Percentiles rank a stretch among this genome's conserved stretches.
These are phyloP conservation scores for Noctua janthina DNA, from an alignment of 2,888 invertebrate genomes.

Conservation along the genomic window DNA sequence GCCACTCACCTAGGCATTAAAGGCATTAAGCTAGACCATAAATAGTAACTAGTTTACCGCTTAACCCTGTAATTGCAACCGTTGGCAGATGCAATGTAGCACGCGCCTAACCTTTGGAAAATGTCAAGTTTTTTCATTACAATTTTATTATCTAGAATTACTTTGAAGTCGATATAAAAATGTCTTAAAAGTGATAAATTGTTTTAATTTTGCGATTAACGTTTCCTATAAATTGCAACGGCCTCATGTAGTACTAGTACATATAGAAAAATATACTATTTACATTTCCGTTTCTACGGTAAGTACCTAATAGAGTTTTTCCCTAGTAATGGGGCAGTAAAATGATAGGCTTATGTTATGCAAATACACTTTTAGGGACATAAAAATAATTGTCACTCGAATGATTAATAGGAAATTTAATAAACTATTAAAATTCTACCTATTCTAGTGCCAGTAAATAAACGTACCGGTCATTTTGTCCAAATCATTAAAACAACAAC, in stretches of 20 bases:
- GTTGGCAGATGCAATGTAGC: constrained; percentile 67
- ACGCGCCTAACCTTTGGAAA: constrained; percentile 68
- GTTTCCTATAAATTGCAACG: constrained; percentile 37
- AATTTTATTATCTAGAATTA: constrained; percentile 40
- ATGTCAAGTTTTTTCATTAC: constrained; percentile 62
- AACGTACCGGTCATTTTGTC: background rate
- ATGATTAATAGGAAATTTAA: background rate
- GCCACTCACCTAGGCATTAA: constrained; percentile 55
- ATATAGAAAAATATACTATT: background rate
- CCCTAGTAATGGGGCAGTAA: background rate
- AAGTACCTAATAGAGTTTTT: background rate
- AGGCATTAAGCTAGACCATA: constrained; percentile 60
- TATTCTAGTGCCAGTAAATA: background rate
- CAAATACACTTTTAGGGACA: background rate
- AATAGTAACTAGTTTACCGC: constrained; percentile 58
- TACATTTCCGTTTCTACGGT: background rate
- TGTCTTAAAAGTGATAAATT: constrained; percentile 40
- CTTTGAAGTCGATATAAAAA: constrained; percentile 44
- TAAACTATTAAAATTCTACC: background rate
- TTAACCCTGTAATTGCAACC: constrained; percentile 61
- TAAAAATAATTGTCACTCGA: background rate
- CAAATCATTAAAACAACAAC: background rate
- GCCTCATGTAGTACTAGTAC: background rate
- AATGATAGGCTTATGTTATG: background rate
- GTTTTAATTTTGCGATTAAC: constrained; percentile 24